Evolutionary conservation across 2,888 invertebrate genomes (phyloP), one percentile per base, ranked within the genome.

Genomic region (Idaea aversata): DNA sequence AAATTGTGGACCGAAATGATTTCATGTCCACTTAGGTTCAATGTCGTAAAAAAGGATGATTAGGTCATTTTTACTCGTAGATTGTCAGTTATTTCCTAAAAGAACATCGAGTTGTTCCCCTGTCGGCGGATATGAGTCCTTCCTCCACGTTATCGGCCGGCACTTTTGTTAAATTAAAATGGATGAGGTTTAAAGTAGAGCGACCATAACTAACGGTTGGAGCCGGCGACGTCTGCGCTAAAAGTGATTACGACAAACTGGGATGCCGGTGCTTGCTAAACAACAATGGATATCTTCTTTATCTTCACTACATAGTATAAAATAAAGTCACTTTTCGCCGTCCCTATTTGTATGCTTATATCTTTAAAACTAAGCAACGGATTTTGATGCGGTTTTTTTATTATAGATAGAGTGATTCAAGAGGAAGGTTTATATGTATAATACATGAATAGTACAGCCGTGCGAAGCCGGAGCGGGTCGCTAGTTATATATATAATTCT

Each of bases 81-180:
- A 71, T 71, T 70, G 63, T 65, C 69, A 67, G 71, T 68, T 73
- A 74, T 75, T 75, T 75, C 83, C 78, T 78, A 77, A 59, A 59
- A 59, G 59, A 25, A 10, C 59, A 13, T 16, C 13, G 25, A 25
- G 59, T 59, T 59, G 34, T 34, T 59, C 59, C 59, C 59, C 80
- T 74, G 78, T 78, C 82, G 79, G 79, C 91, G 92, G 92, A 93
- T 88, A 91, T 91, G 90, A 91, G 85, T 88, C 81, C 91, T 89
- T 92, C 92, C 91, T 91, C 90, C 81, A 78, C 84, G 84, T 86
- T 89, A 92, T 93, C 92, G 92, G 88, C 87, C 90, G 90, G 88
- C 91, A 91, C 91, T 93, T 91, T 88, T 90, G 88, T 87, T 92
- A 89, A 90, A 93, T 93, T 93, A 91, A 88, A 91, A 93, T 91